Conservation (phyloP, 2,888 invertebrate genomes). For the Drosophila birchii region DNA sequence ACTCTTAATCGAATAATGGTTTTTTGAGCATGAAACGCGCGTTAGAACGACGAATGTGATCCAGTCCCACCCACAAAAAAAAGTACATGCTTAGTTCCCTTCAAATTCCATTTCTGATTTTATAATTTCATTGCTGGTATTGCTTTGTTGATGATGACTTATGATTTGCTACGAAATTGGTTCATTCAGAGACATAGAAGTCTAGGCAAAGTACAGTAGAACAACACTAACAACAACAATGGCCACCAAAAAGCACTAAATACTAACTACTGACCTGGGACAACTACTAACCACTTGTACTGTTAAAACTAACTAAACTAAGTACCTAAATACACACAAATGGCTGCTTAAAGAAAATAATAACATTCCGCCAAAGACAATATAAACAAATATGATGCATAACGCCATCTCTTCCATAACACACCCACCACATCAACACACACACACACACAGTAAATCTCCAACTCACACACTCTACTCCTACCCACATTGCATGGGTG, state of each 20-base stretch:
- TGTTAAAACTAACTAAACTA: constrained; percentile 29
- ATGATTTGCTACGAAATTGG: constrained; percentile 44
- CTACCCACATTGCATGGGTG: constrained; percentile 51
- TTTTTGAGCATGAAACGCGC: constrained; percentile 30
- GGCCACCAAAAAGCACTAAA: constrained; percentile 11
- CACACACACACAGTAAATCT: neutral
- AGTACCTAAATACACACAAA: constrained; percentile 24
- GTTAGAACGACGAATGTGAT: constrained; percentile 18
- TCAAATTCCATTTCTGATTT: constrained; percentile 18
- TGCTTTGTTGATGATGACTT: constrained; percentile 38
- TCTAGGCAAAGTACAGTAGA: constrained; percentile 25
- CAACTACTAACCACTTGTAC: constrained; percentile 26
- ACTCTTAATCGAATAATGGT: constrained; percentile 28
- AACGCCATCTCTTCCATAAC: constrained; percentile 18
- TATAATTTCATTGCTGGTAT: constrained; percentile 28
- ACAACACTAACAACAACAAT: neutral
- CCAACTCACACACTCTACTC: constrained; percentile 13
- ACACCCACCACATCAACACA: constrained; percentile 13
- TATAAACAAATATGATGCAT: neutral
- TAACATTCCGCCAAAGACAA: constrained; percentile 6
- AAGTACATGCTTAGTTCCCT: constrained; percentile 32
- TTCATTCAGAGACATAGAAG: constrained; percentile 14
- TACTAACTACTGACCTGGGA: constrained; percentile 10
- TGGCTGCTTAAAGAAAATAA: constrained; percentile 15
- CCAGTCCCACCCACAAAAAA: constrained; percentile 24